Conservation (phyloP, 2,113 vertebrate genomes). For the Andinoacara biseriatus region DNA sequence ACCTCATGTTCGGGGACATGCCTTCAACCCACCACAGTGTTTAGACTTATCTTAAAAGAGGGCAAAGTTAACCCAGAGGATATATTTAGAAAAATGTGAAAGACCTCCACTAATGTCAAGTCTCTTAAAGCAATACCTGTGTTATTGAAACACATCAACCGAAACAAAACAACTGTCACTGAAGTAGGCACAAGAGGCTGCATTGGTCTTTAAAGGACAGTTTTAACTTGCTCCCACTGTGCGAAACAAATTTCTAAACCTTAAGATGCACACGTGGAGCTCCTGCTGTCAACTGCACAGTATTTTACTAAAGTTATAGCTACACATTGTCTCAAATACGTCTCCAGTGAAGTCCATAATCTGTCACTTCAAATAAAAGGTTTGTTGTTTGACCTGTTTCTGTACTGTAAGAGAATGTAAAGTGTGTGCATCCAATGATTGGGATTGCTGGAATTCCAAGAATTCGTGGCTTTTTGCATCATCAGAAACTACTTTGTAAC, state of each 20-base stretch:
- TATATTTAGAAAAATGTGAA: neutral
- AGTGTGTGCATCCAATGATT: neutral
- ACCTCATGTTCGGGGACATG: conserved; percentile 29
- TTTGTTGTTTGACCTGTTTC: neutral
- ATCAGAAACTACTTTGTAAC: neutral
- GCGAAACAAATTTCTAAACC: neutral
- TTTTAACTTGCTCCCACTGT: neutral
- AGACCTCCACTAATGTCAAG: neutral
- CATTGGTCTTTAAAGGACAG: neutral
- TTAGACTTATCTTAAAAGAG: neutral
- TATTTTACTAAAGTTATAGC: neutral
- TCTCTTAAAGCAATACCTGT: neutral
- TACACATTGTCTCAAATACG: rapidly evolving
- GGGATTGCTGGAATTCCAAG: neutral
- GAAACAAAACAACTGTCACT: neutral
- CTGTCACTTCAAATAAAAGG: neutral
- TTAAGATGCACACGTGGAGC: neutral
- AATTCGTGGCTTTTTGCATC: neutral
- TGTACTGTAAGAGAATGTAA: neutral
- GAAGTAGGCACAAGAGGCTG: neutral
- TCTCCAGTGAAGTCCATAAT: neutral
- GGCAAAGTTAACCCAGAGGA: neutral
- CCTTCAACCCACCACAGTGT: conserved; percentile 1
- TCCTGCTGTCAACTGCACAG: neutral
- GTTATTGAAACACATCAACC: neutral